Evolutionary conservation across 2,797 vertebrate genomes (phyloP).

Genomic region (Muscicapa comitata): DNA sequence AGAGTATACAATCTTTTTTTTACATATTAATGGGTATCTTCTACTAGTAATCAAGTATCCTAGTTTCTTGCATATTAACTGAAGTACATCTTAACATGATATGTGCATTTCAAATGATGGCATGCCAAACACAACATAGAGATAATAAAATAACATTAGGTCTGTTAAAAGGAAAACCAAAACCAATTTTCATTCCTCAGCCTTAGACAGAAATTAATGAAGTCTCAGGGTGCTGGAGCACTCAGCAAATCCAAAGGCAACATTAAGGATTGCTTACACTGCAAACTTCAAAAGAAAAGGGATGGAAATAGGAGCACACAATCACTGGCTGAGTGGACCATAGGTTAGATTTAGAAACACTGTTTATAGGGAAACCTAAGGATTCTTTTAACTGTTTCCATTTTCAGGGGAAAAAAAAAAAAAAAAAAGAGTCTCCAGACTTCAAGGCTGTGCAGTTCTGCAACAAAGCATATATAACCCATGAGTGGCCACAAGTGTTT

Average conservation of each 20-base stretch:
- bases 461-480: background rate
- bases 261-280: background rate
- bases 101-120: background rate
- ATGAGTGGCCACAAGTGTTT: background rate
- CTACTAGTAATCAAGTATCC: background rate
- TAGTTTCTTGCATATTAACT: background rate
- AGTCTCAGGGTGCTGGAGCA: background rate
- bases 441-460: background rate
- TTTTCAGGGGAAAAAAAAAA: background rate
- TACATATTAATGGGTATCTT: background rate
- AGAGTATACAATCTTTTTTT: background rate
- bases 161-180: background rate
- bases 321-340: background rate
- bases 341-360: background rate
- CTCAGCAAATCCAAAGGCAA: conserved; percentile 5
- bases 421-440: background rate
- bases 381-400: background rate
- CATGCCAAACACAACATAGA: background rate
- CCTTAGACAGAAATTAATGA: conserved; percentile 9
- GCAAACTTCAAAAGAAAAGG: background rate
- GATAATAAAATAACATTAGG: background rate
- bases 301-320: background rate
- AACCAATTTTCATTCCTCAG: background rate
- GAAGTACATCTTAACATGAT: background rate
- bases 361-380: background rate